Percentiles rank a stretch among this genome's conserved stretches.
phyloP scores from a whole-genome alignment of 2,113 vertebrate genomes.

The Cavia porcellus region DNA sequence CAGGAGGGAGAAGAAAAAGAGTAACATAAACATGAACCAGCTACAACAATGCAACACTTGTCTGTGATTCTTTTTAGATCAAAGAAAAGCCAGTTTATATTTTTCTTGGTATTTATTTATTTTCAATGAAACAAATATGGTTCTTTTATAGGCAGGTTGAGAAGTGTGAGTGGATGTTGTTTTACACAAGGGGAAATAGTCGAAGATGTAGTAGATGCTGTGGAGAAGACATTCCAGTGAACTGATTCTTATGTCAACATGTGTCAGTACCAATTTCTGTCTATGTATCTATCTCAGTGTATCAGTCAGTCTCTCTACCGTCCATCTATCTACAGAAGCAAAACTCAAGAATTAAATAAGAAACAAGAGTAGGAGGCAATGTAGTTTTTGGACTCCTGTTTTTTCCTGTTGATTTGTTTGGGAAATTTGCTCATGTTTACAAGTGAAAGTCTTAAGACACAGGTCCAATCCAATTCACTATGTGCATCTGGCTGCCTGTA shows the following conservation, averaged over 20 bases:
- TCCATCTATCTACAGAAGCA: neutral
- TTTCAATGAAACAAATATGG: neutral
- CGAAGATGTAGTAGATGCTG: neutral
- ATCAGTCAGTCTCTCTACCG: neutral
- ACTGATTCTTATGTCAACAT: neutral
- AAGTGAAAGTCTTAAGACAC: neutral
- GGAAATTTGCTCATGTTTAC: slow-evolving; percentile 25
- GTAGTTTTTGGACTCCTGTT: neutral
- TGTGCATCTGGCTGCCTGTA: neutral
- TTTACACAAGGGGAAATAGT: neutral
- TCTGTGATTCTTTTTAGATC: neutral
- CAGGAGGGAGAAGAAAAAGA: neutral
- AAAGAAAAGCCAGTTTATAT: neutral
- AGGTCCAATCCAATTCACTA: neutral
- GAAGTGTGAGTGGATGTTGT: neutral
- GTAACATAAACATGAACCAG: neutral
- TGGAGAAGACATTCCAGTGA: neutral
- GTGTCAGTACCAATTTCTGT: neutral
- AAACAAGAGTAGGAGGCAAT: neutral
- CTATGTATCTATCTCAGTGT: neutral
- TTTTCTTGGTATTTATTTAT: neutral
- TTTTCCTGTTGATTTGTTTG: slow-evolving; percentile 52
- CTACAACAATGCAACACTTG: neutral
- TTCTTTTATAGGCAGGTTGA: neutral
- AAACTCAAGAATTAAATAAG: slow-evolving; percentile 37